Evolutionary conservation across 1,140 invertebrate genomes (phyloP).

Genomic region (Heliothis subflexa): DNA sequence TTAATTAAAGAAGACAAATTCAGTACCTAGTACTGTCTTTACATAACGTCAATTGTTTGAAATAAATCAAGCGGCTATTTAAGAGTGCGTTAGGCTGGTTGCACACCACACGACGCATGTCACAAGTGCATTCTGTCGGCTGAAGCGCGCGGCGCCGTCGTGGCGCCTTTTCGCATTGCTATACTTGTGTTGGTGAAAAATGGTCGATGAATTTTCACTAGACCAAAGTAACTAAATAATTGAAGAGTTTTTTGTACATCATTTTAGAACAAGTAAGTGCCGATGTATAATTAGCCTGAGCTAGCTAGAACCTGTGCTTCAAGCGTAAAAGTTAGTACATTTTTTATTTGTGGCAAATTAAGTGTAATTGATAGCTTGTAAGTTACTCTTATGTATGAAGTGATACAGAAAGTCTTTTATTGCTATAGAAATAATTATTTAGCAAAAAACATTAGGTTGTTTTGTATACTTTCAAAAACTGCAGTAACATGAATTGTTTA

Average conservation of each 20-base stretch:
- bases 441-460: no score
- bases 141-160: slow-evolving; percentile 39
- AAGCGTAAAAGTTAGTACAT: no score
- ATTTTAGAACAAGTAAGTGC: background rate
- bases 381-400: no score
- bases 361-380: no score
- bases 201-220: slow-evolving; percentile 37
- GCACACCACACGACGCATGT: slow-evolving; percentile 37
- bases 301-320: no score
- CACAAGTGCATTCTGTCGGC: slow-evolving; percentile 42
- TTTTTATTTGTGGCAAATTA: no score
- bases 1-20: slow-evolving; percentile 11
- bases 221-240: background rate
- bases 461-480: no score
- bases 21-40: slow-evolving; percentile 2
- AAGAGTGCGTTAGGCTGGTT: slow-evolving; percentile 33
- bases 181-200: slow-evolving; percentile 51
- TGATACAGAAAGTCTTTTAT: no score
- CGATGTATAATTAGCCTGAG: no score
- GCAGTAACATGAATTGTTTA: no score
- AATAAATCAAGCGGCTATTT: slow-evolving; percentile 37
- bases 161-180: slow-evolving; percentile 61
- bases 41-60: slow-evolving; percentile 38
- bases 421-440: no score
- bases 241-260: background rate